Base-by-base conservation (phyloP, 2,113 vertebrate species). In the Dipodomys merriami region DNA sequence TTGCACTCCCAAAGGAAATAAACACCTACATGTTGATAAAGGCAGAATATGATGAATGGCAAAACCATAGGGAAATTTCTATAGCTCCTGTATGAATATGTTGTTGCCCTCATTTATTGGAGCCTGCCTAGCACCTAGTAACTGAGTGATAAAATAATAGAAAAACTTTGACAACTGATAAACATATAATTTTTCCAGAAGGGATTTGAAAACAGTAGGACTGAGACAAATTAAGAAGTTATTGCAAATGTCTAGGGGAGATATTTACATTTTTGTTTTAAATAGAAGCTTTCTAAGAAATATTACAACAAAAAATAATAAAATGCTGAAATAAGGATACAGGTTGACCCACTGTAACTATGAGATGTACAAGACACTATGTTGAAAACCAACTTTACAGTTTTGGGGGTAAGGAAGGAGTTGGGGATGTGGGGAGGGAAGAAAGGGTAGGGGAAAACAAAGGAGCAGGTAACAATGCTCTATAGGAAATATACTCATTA, bases 211-310 rank as follows among this genome's bases (percentile, higher is more conserved):
- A 83, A 69, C 35, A 74, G 79, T 27, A 93, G 5, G 92, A 83
- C 39, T 20, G 30, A 90, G 27, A 69, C 15, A 35, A 85, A 35
- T 95, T 71, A 89, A 89, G 68, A 65, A 11, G 19, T 86, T 81
- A 82, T 44, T 85, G 65, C 10, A 57, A 44, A 89, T 83, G 25
- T 69, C 44, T 90, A 72, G n/a, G 23, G 10, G 1, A 91, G 16
- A 73, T 39, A n/a, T 25, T 95, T 88, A 80, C 30, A 78, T 95
- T 96, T 39, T 80, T 84, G 19, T 92, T 93, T 88, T 33, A 84
- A 80, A 20, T 76, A 57, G 25, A 69, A 83, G 18, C 23, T 25
- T 27, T 65, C 18, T 84, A 79, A 69, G 60, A 93, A 94, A 78
- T 67, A 68, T 72, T 85, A 27, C 9, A 86, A 60, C 39, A 73